Percentiles rank a stretch among this genome's conserved stretches.
These are phyloP conservation scores for Phoronis australis DNA, from an alignment of 2,888 invertebrate species.

Conservation along the genomic window DNA sequence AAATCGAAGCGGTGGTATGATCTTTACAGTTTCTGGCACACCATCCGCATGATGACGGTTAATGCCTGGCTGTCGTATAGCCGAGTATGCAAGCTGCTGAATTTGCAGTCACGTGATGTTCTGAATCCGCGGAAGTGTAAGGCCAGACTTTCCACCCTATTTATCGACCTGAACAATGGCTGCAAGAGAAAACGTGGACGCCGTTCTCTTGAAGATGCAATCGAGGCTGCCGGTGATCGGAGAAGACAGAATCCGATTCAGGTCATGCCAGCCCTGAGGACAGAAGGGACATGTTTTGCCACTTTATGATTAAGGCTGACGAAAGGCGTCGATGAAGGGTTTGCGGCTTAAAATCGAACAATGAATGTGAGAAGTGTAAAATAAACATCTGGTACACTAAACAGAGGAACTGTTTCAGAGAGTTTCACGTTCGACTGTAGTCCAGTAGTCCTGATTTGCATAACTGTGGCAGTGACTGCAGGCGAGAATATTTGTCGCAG, in stretches of 20 bases:
- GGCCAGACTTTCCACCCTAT: background rate
- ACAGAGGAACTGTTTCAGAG: slow-evolving; percentile 8
- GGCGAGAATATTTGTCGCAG: no score
- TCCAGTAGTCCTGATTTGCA: no score
- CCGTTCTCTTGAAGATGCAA: background rate
- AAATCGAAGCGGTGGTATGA: slow-evolving; percentile 7
- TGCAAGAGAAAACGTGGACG: background rate
- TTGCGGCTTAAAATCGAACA: no score
- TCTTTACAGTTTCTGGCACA: slow-evolving; percentile 8
- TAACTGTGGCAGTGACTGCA: no score
- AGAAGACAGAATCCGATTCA: background rate
- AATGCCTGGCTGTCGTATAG: slow-evolving; percentile 6
- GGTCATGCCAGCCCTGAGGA: no score
- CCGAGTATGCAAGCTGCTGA: no score
- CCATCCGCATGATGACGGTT: slow-evolving; percentile 2
- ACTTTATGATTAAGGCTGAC: no score
- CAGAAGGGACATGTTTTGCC: no score
- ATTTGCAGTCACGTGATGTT: no score
- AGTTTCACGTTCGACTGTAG: no score
- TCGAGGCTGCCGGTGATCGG: background rate
- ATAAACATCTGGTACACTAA: slow-evolving; percentile 7
- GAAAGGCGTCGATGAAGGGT: no score
- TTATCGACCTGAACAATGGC: background rate
- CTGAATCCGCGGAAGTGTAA: background rate
- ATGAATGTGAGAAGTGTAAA: slow-evolving; percentile 4